These are phyloP conservation scores for Conistra vaccinii DNA, from an alignment of 2,888 invertebrate species.

Conservation along the genomic window DNA sequence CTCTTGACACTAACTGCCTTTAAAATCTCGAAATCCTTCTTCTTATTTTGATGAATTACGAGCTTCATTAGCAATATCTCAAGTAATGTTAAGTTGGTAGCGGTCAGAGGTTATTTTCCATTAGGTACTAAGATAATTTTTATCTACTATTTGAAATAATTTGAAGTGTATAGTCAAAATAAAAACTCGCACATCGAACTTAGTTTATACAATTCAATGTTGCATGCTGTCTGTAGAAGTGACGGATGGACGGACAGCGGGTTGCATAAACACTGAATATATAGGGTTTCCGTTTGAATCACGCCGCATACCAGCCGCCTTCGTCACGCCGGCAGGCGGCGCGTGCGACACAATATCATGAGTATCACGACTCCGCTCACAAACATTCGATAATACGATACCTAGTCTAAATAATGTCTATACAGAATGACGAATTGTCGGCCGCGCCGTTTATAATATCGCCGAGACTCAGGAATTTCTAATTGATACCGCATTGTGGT, in stretches of 20 bases:
- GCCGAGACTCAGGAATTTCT: conserved; percentile 75
- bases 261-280: conserved; percentile 88
- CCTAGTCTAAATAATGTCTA: conserved; percentile 78
- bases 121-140: conserved; percentile 14
- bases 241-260: conserved; percentile 83
- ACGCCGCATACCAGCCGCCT: conserved; percentile 88
- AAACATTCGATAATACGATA: conserved; percentile 79
- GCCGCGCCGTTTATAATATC: conserved; percentile 67
- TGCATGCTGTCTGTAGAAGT: conserved; percentile 79
- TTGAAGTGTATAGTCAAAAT: conserved; percentile 57
- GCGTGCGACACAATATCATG: conserved; percentile 85
- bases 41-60: conserved; percentile 38
- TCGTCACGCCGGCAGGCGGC: conserved; percentile 85
- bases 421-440: conserved; percentile 78
- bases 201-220: conserved; percentile 75
- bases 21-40: conserved; percentile 61
- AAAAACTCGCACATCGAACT: conserved; percentile 70
- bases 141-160: conserved; percentile 30
- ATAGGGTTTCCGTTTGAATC: conserved; percentile 90
- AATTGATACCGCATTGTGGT: conserved; percentile 81
- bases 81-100: conserved; percentile 19
- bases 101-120: conserved; percentile 19
- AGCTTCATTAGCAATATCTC: conserved; percentile 44
- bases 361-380: conserved; percentile 81
- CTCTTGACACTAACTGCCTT: conserved; percentile 63